Base-by-base conservation (phyloP, 2,888 invertebrate genomes). In the Danaus chrysippus region DNA sequence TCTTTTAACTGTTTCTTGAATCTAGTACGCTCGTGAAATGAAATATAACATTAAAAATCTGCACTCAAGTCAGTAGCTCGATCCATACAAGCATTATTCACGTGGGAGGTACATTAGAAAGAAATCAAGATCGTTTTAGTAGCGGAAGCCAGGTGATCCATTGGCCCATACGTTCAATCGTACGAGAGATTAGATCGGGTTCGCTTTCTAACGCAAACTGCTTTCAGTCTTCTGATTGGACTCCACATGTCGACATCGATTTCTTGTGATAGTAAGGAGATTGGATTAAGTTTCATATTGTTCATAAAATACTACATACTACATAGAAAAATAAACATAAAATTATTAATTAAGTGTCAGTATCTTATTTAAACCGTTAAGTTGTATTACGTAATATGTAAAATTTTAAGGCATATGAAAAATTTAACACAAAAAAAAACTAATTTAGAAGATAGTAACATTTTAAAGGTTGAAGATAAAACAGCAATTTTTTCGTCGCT, bases 71-170 rank as follows among this genome's bases (percentile, higher is more conserved):
- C 44, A 54, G 54, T 54, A 41, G 23, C 46, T 43, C 46, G 17
- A 42, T n/a, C 11, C 55, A 54, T 61, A n/a, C 55, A 71, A 67
- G 76, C 71, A 78, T 81, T 76, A 76, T 75, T 86, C 82, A 81
- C 82, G 87, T 87, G 85, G 88, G 88, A 86, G 86, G 86, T 83
- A 83, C 79, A 81, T 84, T 85, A 82, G 79, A 82, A 82, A 82
- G 83, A 80, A 83, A 89, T 90, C 89, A 88, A 87, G 88, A 89
- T 88, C 77, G 76, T 73, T 75, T 82, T 79, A 85, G 85, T 84
- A 87, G 83, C 86, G 88, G 87, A 88, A 90, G 88, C 85, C 77
- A 82, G 83, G 86, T 89, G 87, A 90, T 89, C 87, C 86, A 89
- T 90, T 83, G 82, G 85, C 73, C 73, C 73, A 76, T 75, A 81